These are phyloP conservation scores for Cotesia vestalis DNA, from an alignment of 1,140 invertebrate species.

Conservation along the genomic window DNA sequence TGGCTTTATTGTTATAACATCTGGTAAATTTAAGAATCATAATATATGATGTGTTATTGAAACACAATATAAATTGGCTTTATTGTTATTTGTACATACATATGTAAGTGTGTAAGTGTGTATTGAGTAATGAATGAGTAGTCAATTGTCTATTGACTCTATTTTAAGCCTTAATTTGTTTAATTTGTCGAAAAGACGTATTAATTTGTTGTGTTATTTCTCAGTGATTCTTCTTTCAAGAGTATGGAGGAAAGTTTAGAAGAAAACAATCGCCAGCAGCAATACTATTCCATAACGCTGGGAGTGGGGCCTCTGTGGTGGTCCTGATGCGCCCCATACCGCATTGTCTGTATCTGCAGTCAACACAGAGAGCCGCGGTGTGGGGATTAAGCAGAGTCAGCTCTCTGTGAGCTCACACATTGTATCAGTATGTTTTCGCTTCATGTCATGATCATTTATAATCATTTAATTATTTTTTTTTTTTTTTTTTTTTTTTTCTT, in stretches of 20 bases:
- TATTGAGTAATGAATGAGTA: too few species aligned
- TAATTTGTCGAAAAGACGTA: neutral
- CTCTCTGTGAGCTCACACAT: constrained; percentile 74
- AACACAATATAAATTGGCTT: too few species aligned
- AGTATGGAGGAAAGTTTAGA: constrained; percentile 59
- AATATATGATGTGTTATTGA: too few species aligned
- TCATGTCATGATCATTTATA: neutral
- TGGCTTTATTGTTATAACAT: too few species aligned
- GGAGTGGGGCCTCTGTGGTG: constrained; percentile 98
- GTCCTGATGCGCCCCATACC: constrained; percentile 92
- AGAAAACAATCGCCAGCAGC: constrained; percentile 57
- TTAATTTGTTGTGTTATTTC: neutral
- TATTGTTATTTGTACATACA: too few species aligned
- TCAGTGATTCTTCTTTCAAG: constrained; percentile 60
- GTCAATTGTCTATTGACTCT: too few species aligned
- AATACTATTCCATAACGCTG: constrained; percentile 85
- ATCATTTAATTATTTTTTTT: neutral
- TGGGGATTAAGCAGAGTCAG: constrained; percentile 79
- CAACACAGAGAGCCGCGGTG: constrained; percentile 82
- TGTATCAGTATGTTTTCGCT: constrained; percentile 59
- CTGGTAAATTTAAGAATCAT: too few species aligned
- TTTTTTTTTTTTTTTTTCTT: constrained; percentile 53
- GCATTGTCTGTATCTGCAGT: constrained; percentile 73
- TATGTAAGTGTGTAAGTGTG: too few species aligned
- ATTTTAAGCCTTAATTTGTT: too few species aligned